Percentiles rank a stretch among this genome's conserved stretches.
Conservation (phyloP, 2,113 vertebrate species). For the Melanerpes aurifrons region DNA sequence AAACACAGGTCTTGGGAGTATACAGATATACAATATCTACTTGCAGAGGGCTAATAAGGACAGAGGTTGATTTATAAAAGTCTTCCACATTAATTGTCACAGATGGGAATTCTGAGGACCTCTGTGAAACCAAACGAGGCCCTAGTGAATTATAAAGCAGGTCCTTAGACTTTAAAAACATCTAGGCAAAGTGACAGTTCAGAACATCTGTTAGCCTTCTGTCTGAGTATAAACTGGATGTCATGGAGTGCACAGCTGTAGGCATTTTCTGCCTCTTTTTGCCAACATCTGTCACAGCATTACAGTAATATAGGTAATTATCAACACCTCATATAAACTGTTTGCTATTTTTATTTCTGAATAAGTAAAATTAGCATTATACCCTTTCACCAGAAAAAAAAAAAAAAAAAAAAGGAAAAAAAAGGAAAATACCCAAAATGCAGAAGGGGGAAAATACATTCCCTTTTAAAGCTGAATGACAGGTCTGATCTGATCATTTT, state of each 20-base stretch:
- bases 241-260: slow-evolving; percentile 88
- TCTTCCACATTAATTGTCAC: slow-evolving; percentile 74
- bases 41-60: slow-evolving; percentile 78
- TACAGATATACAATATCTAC: slow-evolving; percentile 67
- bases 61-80: slow-evolving; percentile 74
- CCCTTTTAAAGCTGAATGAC: slow-evolving; percentile 66
- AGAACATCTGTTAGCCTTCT: slow-evolving; percentile 89
- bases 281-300: slow-evolving; percentile 91
- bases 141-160: slow-evolving; percentile 76
- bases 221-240: slow-evolving; percentile 78
- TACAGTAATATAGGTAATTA: slow-evolving; percentile 86
- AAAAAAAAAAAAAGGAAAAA: slow-evolving; percentile 54
- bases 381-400: slow-evolving; percentile 53
- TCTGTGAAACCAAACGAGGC: slow-evolving; percentile 76
- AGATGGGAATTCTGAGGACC: slow-evolving; percentile 76
- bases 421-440: neutral
- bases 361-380: slow-evolving; percentile 83
- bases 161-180: slow-evolving; percentile 80
- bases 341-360: slow-evolving; percentile 83
- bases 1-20: slow-evolving; percentile 47
- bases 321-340: slow-evolving; percentile 83
- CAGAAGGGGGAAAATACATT: slow-evolving; percentile 41
- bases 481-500: slow-evolving; percentile 59
- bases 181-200: slow-evolving; percentile 86
- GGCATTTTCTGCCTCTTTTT: slow-evolving; percentile 87